phyloP scores from a whole-genome alignment of 2,797 vertebrate species.

The Sebastes ruberrimus region DNA sequence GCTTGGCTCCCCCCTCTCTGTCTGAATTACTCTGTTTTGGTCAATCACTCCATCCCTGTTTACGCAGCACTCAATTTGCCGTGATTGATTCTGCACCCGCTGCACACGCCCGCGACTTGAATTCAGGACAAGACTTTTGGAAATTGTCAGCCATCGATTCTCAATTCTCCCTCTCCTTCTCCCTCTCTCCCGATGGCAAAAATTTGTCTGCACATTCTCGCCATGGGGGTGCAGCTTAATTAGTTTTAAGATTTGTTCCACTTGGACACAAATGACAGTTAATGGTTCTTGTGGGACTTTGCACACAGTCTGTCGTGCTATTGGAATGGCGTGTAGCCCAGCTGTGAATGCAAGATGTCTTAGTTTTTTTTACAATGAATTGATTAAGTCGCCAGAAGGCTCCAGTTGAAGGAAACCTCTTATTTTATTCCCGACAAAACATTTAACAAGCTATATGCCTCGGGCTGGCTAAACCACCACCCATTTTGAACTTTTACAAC shows the following conservation, averaged over 20 bases:
- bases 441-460: conserved; percentile 31
- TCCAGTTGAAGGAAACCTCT: conserved; percentile 34
- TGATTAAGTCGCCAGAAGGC: conserved; percentile 59
- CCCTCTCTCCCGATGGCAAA: conserved; percentile 27
- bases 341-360: conserved; percentile 73
- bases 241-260: conserved; percentile 78
- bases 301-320: conserved; percentile 63
- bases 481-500: conserved; percentile 22
- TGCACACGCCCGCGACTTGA: conserved; percentile 28
- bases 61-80: conserved; percentile 64
- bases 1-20: conserved; percentile 45
- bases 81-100: conserved; percentile 61
- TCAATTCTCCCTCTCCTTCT: conserved; percentile 42
- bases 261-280: conserved; percentile 75
- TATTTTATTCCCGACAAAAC: conserved; percentile 43
- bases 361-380: conserved; percentile 61
- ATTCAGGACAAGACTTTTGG: conserved; percentile 63
- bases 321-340: conserved; percentile 65
- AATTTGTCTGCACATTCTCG: conserved; percentile 49
- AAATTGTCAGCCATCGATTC: conserved; percentile 76
- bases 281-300: conserved; percentile 74
- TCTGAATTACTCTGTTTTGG: conserved; percentile 63
- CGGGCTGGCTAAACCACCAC: conserved; percentile 13
- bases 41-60: conserved; percentile 64
- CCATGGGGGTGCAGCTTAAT: conserved; percentile 69